Conservation (phyloP, 2,113 vertebrate species). For the Chaetops frenatus region DNA sequence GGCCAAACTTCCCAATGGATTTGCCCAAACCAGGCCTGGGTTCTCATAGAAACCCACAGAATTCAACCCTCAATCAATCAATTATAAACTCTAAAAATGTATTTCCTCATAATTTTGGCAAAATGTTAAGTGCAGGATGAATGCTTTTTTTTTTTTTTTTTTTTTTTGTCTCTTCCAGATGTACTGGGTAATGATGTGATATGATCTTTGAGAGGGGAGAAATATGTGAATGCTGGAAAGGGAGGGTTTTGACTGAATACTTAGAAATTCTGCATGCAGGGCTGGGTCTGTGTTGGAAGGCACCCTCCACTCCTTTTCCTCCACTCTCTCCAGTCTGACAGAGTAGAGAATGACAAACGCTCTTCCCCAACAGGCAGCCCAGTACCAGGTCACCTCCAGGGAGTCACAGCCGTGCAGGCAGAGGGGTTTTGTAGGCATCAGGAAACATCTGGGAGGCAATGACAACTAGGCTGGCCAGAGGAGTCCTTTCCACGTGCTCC, state of each 20-base stretch:
- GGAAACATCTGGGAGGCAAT: not conserved
- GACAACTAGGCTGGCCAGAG: not conserved
- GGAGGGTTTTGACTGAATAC: not conserved
- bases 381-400: rapidly evolving
- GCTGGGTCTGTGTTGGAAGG: not conserved
- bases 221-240: not conserved
- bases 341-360: rapidly evolving
- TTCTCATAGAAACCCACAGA: not conserved
- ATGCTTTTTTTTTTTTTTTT: not conserved
- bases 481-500: not conserved
- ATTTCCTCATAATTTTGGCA: not conserved
- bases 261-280: not conserved
- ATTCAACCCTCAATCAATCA: not conserved
- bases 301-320: not conserved
- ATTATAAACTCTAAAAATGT: not conserved
- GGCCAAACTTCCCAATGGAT: not conserved
- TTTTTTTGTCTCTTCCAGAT: not conserved
- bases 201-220: not conserved
- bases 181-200: not conserved
- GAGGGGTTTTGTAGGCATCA: not conserved
- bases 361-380: not conserved
- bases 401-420: not conserved
- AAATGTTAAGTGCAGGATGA: not conserved
- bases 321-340: not conserved
- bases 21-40: not conserved